Evolutionary conservation across 2,113 vertebrate genomes (phyloP).

Genomic region (Symphodus melops): DNA sequence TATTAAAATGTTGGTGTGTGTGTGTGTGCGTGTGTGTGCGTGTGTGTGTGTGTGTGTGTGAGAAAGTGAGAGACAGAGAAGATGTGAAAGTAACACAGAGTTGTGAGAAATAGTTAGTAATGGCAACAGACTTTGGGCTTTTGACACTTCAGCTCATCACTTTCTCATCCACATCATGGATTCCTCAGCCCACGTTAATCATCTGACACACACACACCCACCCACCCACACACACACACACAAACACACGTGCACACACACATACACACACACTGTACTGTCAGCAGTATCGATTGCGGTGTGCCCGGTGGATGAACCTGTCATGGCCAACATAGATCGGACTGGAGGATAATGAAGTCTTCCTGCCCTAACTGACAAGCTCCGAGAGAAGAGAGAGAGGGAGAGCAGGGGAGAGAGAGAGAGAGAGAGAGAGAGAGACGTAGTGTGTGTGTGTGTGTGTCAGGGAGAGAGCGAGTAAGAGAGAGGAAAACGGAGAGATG

Average conservation of each 20-base stretch:
- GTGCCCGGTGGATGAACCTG: slow-evolving; percentile 81
- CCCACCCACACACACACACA: slow-evolving; percentile 42
- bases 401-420: slow-evolving; percentile 23
- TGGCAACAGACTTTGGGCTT: slow-evolving; percentile 48
- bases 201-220: slow-evolving; percentile 34
- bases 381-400: slow-evolving; percentile 40
- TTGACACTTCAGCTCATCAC: slow-evolving; percentile 74
- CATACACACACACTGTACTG: slow-evolving; percentile 62
- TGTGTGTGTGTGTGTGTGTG: background rate
- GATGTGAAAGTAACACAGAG: slow-evolving; percentile 30
- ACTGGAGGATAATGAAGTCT: slow-evolving; percentile 85
- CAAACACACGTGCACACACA: slow-evolving; percentile 42
- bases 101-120: slow-evolving; percentile 45
- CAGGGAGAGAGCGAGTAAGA: slow-evolving; percentile 29
- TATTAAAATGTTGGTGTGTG: no score
- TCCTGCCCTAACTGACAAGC: slow-evolving; percentile 76
- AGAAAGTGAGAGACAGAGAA: background rate
- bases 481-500: slow-evolving; percentile 58
- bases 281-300: slow-evolving; percentile 79
- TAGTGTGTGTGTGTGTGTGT: slow-evolving; percentile 45
- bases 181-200: slow-evolving; percentile 60
- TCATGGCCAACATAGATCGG: slow-evolving; percentile 81
- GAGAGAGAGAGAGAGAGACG: slow-evolving; percentile 29
- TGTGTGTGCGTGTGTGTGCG: no score
- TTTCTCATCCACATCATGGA: slow-evolving; percentile 68